These are phyloP conservation scores for Porites lutea DNA, from an alignment of 64 coral and sea anemone species.

Conservation along the genomic window DNA sequence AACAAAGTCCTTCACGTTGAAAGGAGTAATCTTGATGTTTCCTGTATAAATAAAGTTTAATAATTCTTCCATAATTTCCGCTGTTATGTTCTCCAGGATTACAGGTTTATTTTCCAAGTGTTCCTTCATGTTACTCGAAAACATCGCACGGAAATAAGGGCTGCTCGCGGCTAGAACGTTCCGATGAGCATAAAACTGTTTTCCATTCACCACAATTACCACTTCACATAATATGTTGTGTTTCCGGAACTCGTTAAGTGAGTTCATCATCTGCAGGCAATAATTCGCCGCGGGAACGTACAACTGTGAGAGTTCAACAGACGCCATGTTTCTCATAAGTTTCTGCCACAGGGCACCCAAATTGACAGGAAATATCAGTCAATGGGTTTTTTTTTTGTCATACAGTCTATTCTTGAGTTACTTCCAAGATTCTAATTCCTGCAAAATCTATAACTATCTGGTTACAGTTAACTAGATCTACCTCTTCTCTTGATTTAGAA, in stretches of 20 bases:
- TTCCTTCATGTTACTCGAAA: conserved; percentile 84
- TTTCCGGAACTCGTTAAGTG: conserved; percentile 97
- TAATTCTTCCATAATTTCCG: conserved; percentile 92
- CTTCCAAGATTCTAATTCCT: too few species aligned
- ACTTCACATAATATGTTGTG: conserved; percentile 97
- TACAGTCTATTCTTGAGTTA: too few species aligned
- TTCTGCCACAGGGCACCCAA: background rate
- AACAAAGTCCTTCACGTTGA: conserved; percentile 96
- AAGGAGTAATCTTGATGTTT: conserved; percentile 95
- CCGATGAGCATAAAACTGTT: conserved; percentile 86
- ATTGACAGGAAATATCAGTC: too few species aligned
- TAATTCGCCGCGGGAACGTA: conserved; percentile 84
- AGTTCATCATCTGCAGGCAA: conserved; percentile 88
- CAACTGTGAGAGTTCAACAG: conserved; percentile 39
- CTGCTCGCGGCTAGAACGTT: conserved; percentile 91
- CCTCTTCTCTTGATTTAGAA: too few species aligned
- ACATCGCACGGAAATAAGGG: conserved; percentile 97
- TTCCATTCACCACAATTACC: conserved; percentile 82
- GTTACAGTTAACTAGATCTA: too few species aligned
- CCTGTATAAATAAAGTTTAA: conserved; percentile 96
- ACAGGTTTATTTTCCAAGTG: conserved; percentile 93
- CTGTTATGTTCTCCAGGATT: conserved; percentile 90
- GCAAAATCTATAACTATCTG: too few species aligned
- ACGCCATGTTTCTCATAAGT: background rate
- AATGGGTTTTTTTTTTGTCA: too few species aligned